Percentiles rank a stretch among this genome's conserved stretches.
Evolutionary conservation across 1,140 invertebrate species (phyloP).

Genomic region (Trissolcus basalis): DNA sequence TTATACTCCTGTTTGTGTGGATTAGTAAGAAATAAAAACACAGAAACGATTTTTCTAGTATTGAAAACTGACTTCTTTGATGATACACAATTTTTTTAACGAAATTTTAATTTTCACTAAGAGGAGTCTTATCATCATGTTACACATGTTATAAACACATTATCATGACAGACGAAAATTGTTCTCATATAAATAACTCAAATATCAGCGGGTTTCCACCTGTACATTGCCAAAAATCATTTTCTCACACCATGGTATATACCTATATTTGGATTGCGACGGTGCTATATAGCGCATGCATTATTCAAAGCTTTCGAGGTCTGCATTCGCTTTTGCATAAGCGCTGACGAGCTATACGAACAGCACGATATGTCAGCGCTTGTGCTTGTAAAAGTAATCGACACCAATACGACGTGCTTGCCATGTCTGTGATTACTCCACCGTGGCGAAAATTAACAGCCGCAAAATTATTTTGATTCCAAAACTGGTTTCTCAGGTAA

Average conservation of each 20-base stretch:
- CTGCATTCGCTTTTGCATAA: constrained; percentile 56
- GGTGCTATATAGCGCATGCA: constrained; percentile 54
- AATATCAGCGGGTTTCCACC: constrained; percentile 55
- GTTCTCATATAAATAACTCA: constrained; percentile 55
- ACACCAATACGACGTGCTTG: constrained; percentile 21
- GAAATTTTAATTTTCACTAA: too few relatives aligned
- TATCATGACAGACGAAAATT: constrained; percentile 43
- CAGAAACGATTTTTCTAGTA: too few relatives aligned
- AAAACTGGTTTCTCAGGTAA: too few relatives aligned
- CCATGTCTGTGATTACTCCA: constrained; percentile 23
- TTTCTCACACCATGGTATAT: too few relatives aligned
- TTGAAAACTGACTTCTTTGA: too few relatives aligned
- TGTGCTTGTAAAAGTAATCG: constrained; percentile 21
- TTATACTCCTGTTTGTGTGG: too few relatives aligned
- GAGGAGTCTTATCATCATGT: constrained; percentile 6
- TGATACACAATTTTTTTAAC: too few relatives aligned
- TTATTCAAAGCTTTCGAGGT: constrained; percentile 57
- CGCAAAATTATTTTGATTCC: constrained; percentile 24
- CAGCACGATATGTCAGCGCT: constrained; percentile 25
- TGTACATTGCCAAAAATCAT: constrained; percentile 52
- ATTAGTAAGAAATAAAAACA: too few relatives aligned
- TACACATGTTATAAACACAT: too few relatives aligned
- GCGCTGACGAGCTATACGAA: constrained; percentile 42
- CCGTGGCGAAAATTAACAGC: constrained; percentile 26
- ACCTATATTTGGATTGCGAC: constrained; percentile 56